Base-by-base conservation (phyloP, 2,888 invertebrate species). In the Polymixis flavicincta region DNA sequence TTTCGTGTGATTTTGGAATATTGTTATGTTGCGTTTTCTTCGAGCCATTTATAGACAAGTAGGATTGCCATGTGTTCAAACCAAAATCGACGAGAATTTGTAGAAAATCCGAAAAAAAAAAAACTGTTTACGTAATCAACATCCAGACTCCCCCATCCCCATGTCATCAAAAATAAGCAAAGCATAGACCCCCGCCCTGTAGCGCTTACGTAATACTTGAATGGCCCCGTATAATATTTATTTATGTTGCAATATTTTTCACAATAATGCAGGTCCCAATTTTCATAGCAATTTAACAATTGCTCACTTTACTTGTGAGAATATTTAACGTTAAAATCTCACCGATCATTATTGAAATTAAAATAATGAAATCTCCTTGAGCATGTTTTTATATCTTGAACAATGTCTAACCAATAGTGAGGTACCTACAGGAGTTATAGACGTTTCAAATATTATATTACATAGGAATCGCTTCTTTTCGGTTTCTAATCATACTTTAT, bases 331-430 rank as follows among this genome's bases (percentile, higher is more conserved):
- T 13, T 22, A 9, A 45, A 76, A 22, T 59, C 1, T 42, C 9
- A 42, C 11, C 22, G 22, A 2, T 42, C 50, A 45, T 45, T 32
- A 74, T 59, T 76, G 28, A 76, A 76, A 76, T 57, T 57, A n/a
- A 65, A 65, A 75, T 65, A 75, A 50, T 74, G 37, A 28, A 1
- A 25, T 65, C 6, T 66, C 42, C 22, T 28, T 65, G n/a, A 52
- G 8, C 28, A 28, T 74, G 59, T 42, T 71, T 42, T n/a, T 68
- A n/a, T 5, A 13, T 74, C 2, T 22, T 37, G 17, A 22, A 22
- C 22, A 48, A 45, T 52, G 11, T 70, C 4, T 25, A 9, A 19
- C 14, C 9, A n/a, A 71, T 45, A 45, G 14, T 32, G 19, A 32
- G 22, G 1, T 28, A n/a, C 8, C 2, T 32, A 52, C n/a, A 54